Evolutionary conservation across 2,113 vertebrate genomes (phyloP), one percentile per base, ranked within the genome.

Genomic region (Glareola pratincola): DNA sequence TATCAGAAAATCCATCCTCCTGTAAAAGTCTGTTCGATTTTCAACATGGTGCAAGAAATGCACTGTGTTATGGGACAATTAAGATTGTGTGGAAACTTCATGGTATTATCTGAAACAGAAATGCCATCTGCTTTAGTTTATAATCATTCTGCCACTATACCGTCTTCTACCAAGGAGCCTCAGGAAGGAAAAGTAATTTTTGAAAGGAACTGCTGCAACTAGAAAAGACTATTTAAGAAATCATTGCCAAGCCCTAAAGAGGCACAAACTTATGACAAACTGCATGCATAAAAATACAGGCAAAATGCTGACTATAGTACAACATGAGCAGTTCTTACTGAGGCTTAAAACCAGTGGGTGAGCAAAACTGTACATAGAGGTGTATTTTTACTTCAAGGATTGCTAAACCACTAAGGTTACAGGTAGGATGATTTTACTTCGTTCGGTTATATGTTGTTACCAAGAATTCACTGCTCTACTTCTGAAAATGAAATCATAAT

Each of bases 261-360:
- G 50, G 54, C 66, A 95, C 72, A 93, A 73, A 91, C 24, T 64
- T 77, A 94, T 85, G 73, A 95, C 54, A 59, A 75, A 85, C 82
- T 89, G 48, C 47, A 90, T 91, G n/a, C 51, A 90, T 80, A 88
- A 96, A 92, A 82, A 66, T 66, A 87, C 8, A 91, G 68, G 73
- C 56, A 95, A 88, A 95, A 87, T 94, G 51, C 84, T 93, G 73
- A 86, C 62, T 91, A 54, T 47, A 39, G 60, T 51, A 92, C 43
- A 96, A 91, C n/a, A 41, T 60, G 27, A 76, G 69, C 51, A 92
- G 63, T 48, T 90, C 86, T 91, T 62, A 78, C 43, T 69, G 85
- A 83, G 39, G 14, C 32, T 96, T 94, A 90, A 84, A 96, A 91
- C 60, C 34, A 41, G 36, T 47, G 22, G 19, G 30, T 78, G 45